phyloP scores from a whole-genome alignment of 2,797 vertebrate species.

The Acestrorhynchus altus region DNA sequence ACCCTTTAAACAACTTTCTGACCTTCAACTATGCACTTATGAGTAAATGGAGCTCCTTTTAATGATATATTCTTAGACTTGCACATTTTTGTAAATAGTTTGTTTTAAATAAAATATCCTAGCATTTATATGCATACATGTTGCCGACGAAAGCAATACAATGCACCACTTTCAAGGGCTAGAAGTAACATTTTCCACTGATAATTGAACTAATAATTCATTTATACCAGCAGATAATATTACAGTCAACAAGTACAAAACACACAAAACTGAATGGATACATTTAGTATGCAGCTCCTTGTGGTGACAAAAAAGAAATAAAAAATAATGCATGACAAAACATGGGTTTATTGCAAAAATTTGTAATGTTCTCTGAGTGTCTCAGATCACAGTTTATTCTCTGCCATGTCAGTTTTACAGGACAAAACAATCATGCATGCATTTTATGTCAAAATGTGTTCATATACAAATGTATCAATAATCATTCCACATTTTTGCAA shows the following conservation, averaged over 20 bases:
- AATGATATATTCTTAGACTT: slow-evolving; percentile 12
- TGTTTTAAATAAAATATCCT: slow-evolving; percentile 12
- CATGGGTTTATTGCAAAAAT: slow-evolving; percentile 5
- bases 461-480: slow-evolving; percentile 25
- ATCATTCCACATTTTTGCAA: slow-evolving; percentile 8
- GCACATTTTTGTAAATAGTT: slow-evolving; percentile 49
- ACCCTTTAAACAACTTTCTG: not conserved
- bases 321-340: slow-evolving; percentile 30
- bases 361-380: too few relatives aligned
- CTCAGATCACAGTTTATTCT: too few relatives aligned
- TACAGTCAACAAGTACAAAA: slow-evolving; percentile 3
- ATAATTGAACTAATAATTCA: slow-evolving; percentile 30
- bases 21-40: not conserved
- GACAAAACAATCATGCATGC: slow-evolving; percentile 46
- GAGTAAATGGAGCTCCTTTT: not conserved
- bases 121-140: slow-evolving; percentile 31
- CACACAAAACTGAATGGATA: not conserved
- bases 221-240: slow-evolving; percentile 36
- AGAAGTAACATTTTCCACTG: slow-evolving; percentile 23
- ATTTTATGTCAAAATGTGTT: slow-evolving; percentile 34
- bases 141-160: slow-evolving; percentile 45
- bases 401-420: slow-evolving; percentile 14
- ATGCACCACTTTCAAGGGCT: slow-evolving; percentile 46
- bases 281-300: not conserved
- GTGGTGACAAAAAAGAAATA: not conserved